Base-by-base conservation (phyloP, 2,888 invertebrate species). In the Andrena marginata region DNA sequence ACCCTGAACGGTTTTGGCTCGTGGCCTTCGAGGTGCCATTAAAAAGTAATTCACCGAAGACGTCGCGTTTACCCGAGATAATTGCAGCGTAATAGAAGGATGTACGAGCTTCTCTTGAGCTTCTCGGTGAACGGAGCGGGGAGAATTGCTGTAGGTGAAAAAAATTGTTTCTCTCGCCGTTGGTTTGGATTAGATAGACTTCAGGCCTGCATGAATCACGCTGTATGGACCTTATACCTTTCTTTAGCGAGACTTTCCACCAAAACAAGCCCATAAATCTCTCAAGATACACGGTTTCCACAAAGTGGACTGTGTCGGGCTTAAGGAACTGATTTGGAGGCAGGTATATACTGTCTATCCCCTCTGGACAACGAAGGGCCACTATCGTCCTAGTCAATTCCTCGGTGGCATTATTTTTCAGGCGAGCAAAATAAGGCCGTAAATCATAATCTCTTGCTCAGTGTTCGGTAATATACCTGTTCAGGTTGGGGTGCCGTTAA, bases 211-310 rank as follows among this genome's bases (percentile, higher is more conserved):
- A 7, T 80, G 79, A 84, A 62, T 84, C 78, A 78, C 10, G 10
- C 48, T 49, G 23, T 76, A 65, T 84, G 67, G 69, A 76, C 62
- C 64, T 16, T 35, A 26, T 72, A 29, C 33, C 67, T 33, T 31
- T 31, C 26, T 54, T 20, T n/a, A 10, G 4, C 4, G n/a, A 29
- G 26, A 62, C n/a, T 73, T 73, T 67, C 65, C 35, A 31, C 49
- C 70, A 88, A 90, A 90, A 86, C 88, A 89, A 79, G 75, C 35
- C 69, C 80, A 71, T 89, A 90, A 89, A 90, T 91, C 85, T 83
- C 59, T 8, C 69, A 10, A 29, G 56, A 59, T 29, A 31, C 3
- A 35, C 62, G 29, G 56, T 72, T 74, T 76, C 60, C 56, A 13
- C 23, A 0, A n/a, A 6, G 49, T n/a, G 20, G 16, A 60, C 10